Conservation (phyloP, 2,888 invertebrate species). For the Agonopterix subpropinquella region DNA sequence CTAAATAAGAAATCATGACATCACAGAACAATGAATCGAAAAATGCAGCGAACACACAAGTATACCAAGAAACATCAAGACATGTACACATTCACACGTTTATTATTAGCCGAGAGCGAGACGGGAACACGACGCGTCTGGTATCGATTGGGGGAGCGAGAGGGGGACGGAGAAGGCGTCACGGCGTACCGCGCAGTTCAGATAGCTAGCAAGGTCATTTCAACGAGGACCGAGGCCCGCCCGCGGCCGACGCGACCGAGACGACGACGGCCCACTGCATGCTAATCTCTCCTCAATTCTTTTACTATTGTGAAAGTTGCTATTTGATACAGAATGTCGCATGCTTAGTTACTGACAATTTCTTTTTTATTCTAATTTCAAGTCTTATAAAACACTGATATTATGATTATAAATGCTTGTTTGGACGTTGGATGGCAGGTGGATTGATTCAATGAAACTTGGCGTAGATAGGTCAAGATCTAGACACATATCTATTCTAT, state of each 20-base stretch:
- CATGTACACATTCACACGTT: slow-evolving; percentile 16
- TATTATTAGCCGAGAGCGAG: slow-evolving; percentile 61
- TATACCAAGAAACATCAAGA: slow-evolving; percentile 17
- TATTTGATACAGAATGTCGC: too few species aligned
- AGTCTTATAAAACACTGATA: too few species aligned
- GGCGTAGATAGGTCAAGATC: too few species aligned
- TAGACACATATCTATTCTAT: too few species aligned
- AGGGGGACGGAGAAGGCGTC: slow-evolving; percentile 37
- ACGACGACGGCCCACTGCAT: not conserved
- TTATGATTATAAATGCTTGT: too few species aligned
- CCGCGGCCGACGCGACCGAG: slow-evolving; percentile 10
- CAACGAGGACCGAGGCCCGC: slow-evolving; percentile 29
- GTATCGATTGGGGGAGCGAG: slow-evolving; percentile 41
- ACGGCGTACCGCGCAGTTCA: slow-evolving; percentile 36
- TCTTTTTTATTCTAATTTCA: too few species aligned
- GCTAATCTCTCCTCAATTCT: not conserved
- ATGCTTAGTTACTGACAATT: too few species aligned
- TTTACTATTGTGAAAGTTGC: too few species aligned
- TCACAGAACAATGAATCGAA: slow-evolving; percentile 33
- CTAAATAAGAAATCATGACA: slow-evolving; percentile 22
- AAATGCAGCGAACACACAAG: slow-evolving; percentile 37
- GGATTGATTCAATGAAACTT: too few species aligned
- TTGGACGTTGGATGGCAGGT: too few species aligned
- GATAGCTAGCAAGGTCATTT: slow-evolving; percentile 68
- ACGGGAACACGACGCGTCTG: slow-evolving; percentile 26